phyloP scores from a whole-genome alignment of 2,113 vertebrate species.

The Lontra canadensis region DNA sequence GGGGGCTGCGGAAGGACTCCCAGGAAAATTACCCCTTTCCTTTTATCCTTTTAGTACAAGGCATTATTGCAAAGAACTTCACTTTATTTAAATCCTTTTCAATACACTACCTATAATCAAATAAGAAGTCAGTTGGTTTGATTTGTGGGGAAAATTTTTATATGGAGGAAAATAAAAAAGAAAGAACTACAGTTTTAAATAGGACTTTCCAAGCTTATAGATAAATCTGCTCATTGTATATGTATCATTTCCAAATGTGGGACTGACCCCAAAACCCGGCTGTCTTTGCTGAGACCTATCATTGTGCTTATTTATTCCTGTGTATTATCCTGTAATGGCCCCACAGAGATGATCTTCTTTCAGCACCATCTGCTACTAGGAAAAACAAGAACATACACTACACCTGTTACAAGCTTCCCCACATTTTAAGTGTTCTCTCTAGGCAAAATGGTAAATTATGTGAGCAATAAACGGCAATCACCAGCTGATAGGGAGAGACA shows the following conservation, averaged over 20 bases:
- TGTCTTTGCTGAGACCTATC: conserved; percentile 56
- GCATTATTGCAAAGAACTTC: conserved; percentile 48
- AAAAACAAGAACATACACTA: conserved; percentile 67
- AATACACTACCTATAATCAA: conserved; percentile 53
- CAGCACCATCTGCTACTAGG: conserved; percentile 71
- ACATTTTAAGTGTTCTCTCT: conserved; percentile 36
- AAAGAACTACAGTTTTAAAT: conserved; percentile 36
- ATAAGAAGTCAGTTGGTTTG: not conserved
- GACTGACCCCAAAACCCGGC: not conserved
- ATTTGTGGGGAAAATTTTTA: not conserved
- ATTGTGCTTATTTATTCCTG: conserved; percentile 65
- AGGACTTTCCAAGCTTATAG: not conserved
- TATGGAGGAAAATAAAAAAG: conserved; percentile 31
- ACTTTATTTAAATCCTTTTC: conserved; percentile 49
- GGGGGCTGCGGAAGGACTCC: conserved; percentile 26
- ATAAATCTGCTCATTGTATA: not conserved
- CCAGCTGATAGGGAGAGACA: not conserved
- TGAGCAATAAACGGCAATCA: conserved; percentile 2
- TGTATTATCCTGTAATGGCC: conserved; percentile 63
- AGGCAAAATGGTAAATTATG: conserved; percentile 47
- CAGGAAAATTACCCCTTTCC: conserved; percentile 60
- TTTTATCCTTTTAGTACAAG: conserved; percentile 61
- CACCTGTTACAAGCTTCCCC: conserved; percentile 68
- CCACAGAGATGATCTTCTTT: conserved; percentile 73
- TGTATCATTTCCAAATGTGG: conserved; percentile 45